Conservation (phyloP, 2,888 invertebrate genomes). For the Chymomyza fuscimana region DNA sequence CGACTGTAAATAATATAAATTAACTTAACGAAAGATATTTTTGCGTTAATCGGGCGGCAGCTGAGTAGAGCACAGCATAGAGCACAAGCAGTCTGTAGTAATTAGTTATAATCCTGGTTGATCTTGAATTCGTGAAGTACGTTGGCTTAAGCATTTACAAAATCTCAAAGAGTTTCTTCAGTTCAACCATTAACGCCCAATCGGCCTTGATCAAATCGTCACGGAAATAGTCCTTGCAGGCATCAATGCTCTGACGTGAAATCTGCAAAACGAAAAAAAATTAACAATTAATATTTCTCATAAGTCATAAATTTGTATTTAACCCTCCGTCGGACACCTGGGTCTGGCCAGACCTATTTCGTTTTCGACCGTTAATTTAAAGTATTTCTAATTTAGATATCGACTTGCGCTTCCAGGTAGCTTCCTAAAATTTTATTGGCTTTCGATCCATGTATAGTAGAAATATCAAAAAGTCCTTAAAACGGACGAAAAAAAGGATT, state of each 20-base stretch:
- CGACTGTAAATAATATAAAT: slow-evolving; percentile 34
- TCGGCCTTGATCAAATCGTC: slow-evolving; percentile 98
- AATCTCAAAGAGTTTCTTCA: slow-evolving; percentile 98
- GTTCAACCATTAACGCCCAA: slow-evolving; percentile 98
- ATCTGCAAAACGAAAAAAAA: slow-evolving; percentile 84
- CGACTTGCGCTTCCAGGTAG: too few relatives aligned
- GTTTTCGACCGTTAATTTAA: too few relatives aligned
- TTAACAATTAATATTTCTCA: slow-evolving; percentile 12
- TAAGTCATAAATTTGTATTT: slow-evolving; percentile 39
- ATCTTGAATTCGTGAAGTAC: slow-evolving; percentile 13
- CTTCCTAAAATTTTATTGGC: too few relatives aligned
- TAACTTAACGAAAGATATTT: slow-evolving; percentile 11
- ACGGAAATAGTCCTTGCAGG: slow-evolving; percentile 99
- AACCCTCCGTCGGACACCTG: too few relatives aligned
- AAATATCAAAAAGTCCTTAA: too few relatives aligned
- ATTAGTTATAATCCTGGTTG: background rate
- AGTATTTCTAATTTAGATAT: too few relatives aligned
- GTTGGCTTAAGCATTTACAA: slow-evolving; percentile 82
- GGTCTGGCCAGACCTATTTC: too few relatives aligned
- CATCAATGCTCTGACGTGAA: slow-evolving; percentile 98
- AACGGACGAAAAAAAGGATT: too few relatives aligned
- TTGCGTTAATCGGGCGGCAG: slow-evolving; percentile 5
- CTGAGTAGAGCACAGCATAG: slow-evolving; percentile 8
- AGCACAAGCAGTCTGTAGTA: slow-evolving; percentile 35
- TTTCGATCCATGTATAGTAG: too few relatives aligned